Percentiles rank a stretch among this genome's conserved stretches.
Conservation (phyloP, 2,797 vertebrate species). For the Sebastolobus altivelis region DNA sequence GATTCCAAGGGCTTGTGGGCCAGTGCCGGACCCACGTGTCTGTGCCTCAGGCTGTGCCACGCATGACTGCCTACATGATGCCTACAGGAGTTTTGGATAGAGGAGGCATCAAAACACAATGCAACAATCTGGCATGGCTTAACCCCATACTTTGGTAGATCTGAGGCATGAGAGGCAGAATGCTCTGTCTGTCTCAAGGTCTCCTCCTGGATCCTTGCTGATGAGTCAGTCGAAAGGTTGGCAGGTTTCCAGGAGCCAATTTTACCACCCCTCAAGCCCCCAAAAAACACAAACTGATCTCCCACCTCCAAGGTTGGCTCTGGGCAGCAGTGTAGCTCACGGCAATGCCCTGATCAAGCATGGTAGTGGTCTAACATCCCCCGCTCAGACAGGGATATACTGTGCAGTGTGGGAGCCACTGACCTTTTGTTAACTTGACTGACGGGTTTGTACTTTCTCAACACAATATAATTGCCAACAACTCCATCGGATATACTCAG, state of each 20-base stretch:
- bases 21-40: conserved; percentile 53
- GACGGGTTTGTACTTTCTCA: conserved; percentile 59
- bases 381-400: conserved; percentile 56
- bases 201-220: conserved; percentile 61
- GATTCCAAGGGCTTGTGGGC: conserved; percentile 82
- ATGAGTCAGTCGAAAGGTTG: conserved; percentile 70
- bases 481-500: conserved; percentile 37
- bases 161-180: conserved; percentile 56
- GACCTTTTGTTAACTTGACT: conserved; percentile 72
- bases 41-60: conserved; percentile 89
- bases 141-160: conserved; percentile 78
- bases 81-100: conserved; percentile 85
- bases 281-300: conserved; percentile 60
- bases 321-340: conserved; percentile 73
- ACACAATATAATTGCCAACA: conserved; percentile 47
- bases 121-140: conserved; percentile 85
- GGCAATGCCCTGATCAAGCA: conserved; percentile 76
- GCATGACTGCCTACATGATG: conserved; percentile 94
- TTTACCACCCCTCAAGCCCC: conserved; percentile 70
- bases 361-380: conserved; percentile 59
- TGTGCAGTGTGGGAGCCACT: conserved; percentile 55
- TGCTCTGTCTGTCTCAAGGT: conserved; percentile 55
- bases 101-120: conserved; percentile 52
- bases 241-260: conserved; percentile 66
- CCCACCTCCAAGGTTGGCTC: conserved; percentile 78